Evolutionary conservation across 2,113 vertebrate species (phyloP), one percentile per base, ranked within the genome.

Genomic region (Pardalotus punctatus): DNA sequence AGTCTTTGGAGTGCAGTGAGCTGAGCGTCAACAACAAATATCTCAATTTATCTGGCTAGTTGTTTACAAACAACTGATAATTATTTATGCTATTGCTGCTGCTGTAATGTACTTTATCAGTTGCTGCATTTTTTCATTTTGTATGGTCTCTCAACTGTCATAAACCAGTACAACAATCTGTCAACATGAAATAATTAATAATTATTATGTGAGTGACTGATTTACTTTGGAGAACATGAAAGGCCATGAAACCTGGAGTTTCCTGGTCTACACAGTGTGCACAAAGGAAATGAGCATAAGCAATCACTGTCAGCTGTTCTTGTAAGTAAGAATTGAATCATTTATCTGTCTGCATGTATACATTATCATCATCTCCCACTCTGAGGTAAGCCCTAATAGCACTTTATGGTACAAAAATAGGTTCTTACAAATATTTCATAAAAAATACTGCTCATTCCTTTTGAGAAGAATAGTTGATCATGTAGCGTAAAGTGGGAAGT

Each of bases 301-400:
- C 96, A 98, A 98, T 98, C 98, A 98, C 94, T 98, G 98, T 98
- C 98, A 98, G 96, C 93, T 92, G 81, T 61, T 96, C 98, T 98
- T 98, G 98, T 98, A 98, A 98, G 97, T 89, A 98, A 98, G 98
- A 98, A 98, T 98, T 98, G 98, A 98, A 98, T 98, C 98, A 98
- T 98, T 98, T 98, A 98, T 98, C 98, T 98, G 98, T 98, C 97
- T 98, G 97, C 95, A 96, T 96, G 98, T 98, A 97, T 97, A 98
- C 97, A 98, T 98, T 97, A 98, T 98, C 97, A 98, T 97, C 98
- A 96, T 93, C 90, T 96, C 70, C 97, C 95, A 96, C 96, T 96
- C 96, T 78, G 53, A 96, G 73, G 95, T 81, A 96, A 97, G 74
- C 73, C 92, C 94, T 96, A 94, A 93, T 72, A 81, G 96, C 95